A percentile compares a stretch with the other conserved stretches of the same genome.
Conservation (phyloP, 2,888 invertebrate species). For the Dasysyrphus albostriatus region DNA sequence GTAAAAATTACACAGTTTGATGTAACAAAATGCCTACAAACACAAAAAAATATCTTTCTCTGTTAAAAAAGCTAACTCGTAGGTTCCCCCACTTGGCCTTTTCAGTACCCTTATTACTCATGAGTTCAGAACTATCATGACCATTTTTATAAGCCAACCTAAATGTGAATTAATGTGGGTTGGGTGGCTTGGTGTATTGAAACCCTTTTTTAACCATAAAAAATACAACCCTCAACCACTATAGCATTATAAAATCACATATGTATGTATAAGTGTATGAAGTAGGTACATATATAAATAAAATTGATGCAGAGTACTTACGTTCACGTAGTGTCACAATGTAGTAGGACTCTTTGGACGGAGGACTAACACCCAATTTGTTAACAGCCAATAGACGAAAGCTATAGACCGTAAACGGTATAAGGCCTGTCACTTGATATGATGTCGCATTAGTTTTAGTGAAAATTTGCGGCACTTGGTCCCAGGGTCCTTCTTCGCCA, state of each 20-base stretch:
- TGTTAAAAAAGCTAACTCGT: background rate
- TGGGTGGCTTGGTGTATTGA: background rate
- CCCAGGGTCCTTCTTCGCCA: constrained; percentile 89
- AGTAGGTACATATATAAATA: background rate
- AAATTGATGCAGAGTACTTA: constrained; percentile 82
- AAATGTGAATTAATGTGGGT: constrained; percentile 42
- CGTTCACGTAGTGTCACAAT: constrained; percentile 90
- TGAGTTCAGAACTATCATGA: constrained; percentile 46
- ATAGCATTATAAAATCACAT: constrained; percentile 15
- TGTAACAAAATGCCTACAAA: background rate
- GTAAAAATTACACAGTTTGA: background rate
- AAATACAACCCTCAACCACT: constrained; percentile 21
- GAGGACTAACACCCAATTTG: constrained; percentile 88
- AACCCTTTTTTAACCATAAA: constrained; percentile 6
- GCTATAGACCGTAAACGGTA: constrained; percentile 91
- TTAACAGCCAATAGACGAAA: constrained; percentile 90
- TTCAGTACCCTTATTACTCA: constrained; percentile 7
- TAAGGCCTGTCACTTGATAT: constrained; percentile 87
- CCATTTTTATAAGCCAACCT: constrained; percentile 61
- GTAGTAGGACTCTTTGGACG: constrained; percentile 89
- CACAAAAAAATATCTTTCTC: too few species aligned
- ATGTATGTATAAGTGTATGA: background rate
- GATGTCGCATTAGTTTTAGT: constrained; percentile 87
- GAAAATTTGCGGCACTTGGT: constrained; percentile 86
- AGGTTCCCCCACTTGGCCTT: background rate